These are phyloP conservation scores for Crocallis elinguaria DNA, from an alignment of 2,888 invertebrate species.

Conservation along the genomic window DNA sequence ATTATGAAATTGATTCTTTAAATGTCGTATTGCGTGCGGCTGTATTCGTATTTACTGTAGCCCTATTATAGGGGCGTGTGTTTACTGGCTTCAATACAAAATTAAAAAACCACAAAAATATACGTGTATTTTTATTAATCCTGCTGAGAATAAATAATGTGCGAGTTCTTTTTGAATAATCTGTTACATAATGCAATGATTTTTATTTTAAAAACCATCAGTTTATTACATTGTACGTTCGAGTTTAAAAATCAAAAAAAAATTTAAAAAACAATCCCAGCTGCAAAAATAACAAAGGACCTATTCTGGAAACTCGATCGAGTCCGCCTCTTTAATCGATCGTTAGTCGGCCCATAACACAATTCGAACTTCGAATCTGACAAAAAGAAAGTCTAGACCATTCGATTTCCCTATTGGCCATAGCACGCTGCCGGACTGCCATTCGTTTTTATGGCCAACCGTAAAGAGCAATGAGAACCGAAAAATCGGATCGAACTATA, in stretches of 20 bases:
- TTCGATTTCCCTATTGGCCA: conserved; percentile 49
- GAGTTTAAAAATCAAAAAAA: conserved; percentile 12
- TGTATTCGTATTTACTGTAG: conserved; percentile 1
- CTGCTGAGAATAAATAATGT: not conserved
- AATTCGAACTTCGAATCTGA: conserved; percentile 44
- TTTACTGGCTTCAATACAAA: not conserved
- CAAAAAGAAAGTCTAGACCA: conserved; percentile 43
- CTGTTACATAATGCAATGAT: no score
- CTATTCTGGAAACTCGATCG: conserved; percentile 30
- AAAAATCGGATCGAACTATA: conserved; percentile 60
- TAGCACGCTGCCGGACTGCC: conserved; percentile 58
- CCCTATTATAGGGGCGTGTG: not conserved
- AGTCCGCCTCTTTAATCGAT: conserved; percentile 29
- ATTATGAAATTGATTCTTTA: conserved; percentile 25
- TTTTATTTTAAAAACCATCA: not conserved
- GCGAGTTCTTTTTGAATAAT: no score
- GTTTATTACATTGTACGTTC: not conserved
- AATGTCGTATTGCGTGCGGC: conserved; percentile 28
- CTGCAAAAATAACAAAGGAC: conserved; percentile 30
- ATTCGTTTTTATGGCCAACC: conserved; percentile 67
- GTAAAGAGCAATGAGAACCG: conserved; percentile 62
- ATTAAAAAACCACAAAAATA: not conserved
- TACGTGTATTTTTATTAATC: not conserved
- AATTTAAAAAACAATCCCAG: conserved; percentile 13
- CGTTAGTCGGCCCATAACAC: conserved; percentile 43